Percentiles rank a stretch among this genome's conserved stretches.
Conservation (phyloP, 2,113 vertebrate genomes). For the Nerophis lumbriciformis region DNA sequence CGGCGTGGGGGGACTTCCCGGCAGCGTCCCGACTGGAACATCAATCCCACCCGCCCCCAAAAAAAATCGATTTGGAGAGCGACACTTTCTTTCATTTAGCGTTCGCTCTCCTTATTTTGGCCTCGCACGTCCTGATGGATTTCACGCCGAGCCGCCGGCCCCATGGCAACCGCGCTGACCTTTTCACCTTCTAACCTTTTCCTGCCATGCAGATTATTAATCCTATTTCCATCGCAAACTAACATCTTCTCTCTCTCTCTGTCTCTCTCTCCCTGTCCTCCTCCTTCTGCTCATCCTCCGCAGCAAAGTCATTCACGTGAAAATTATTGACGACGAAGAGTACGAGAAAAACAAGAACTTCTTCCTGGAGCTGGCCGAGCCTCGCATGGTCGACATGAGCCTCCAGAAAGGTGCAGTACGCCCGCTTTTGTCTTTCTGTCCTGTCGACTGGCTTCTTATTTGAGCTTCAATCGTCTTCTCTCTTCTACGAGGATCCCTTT, state of each 20-base stretch:
- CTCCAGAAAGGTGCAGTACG: conserved; percentile 75
- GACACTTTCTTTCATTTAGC: conserved; percentile 37
- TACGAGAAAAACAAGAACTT: conserved; percentile 99
- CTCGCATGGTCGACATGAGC: conserved; percentile 80
- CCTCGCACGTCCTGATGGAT: conserved; percentile 33
- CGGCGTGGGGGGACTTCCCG: background rate
- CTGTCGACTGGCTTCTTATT: background rate
- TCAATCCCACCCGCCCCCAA: conserved; percentile 4
- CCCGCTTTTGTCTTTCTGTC: conserved; percentile 13
- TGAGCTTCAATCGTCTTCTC: conserved; percentile 24
- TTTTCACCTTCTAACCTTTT: conserved; percentile 54
- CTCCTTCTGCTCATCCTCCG: conserved; percentile 64
- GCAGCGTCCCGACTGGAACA: conserved; percentile 29
- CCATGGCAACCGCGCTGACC: background rate
- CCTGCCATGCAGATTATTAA: conserved; percentile 56
- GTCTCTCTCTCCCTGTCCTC: conserved; percentile 26
- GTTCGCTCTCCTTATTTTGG: conserved; percentile 34
- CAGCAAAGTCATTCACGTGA: conserved; percentile 98
- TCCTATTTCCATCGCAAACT: conserved; percentile 59
- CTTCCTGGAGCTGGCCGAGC: conserved; percentile 98
- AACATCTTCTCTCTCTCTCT: conserved; percentile 57
- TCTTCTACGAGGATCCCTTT: conserved; percentile 20
- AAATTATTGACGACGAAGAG: conserved; percentile 98
- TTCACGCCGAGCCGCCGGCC: background rate
- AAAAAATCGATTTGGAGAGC: conserved; percentile 40